Evolutionary conservation across 1,140 invertebrate species (phyloP), one percentile per base, ranked within the genome.

Genomic region (Cydia amplana): DNA sequence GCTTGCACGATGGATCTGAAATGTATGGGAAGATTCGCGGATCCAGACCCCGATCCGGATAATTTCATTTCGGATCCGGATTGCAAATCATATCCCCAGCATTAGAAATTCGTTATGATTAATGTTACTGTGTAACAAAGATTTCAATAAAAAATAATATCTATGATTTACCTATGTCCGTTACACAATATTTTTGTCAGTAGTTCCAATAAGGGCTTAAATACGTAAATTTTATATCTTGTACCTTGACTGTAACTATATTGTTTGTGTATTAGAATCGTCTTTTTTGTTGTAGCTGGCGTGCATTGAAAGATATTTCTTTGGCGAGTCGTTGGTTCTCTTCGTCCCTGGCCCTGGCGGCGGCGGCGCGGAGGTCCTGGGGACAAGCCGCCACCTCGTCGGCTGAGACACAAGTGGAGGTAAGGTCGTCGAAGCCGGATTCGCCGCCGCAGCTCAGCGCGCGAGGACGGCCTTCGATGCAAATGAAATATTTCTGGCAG

Each of bases 401-500:
- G 32, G 91, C 91, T 0, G 87, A 87, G 0, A 91, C 97, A 85
- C 97, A 98, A 49, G 94, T 92, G 63, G 95, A 94, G 10, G 94
- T 95, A 1, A 95, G 85, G 23, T 97, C 96, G 79, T 98, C 98
- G 90, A 96, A 98, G 4, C 96, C 97, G 25, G 95, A 94, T 78
- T 96, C 96, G 77, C 95, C 94, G 10, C 95, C 96, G 83, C 97
- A 98, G 64, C 95, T 95, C 74, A 96, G 94, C 1, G 86, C 83
- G 63, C 96, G 88, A 0, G 97, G 97, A 77, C 94, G 95, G 28
- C 94, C 94, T 55, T 96, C 95, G 0, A 97, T 94, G 84, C 97
- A 98, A 3, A 98, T 93, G 86, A 96, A 98, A 85, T 97, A 98
- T 81, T 94, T 95, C 81, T 97, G 95, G 87, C 97, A 98, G 81